phyloP scores from a whole-genome alignment of 1,140 invertebrate species.

The Drosophila sp. region DNA sequence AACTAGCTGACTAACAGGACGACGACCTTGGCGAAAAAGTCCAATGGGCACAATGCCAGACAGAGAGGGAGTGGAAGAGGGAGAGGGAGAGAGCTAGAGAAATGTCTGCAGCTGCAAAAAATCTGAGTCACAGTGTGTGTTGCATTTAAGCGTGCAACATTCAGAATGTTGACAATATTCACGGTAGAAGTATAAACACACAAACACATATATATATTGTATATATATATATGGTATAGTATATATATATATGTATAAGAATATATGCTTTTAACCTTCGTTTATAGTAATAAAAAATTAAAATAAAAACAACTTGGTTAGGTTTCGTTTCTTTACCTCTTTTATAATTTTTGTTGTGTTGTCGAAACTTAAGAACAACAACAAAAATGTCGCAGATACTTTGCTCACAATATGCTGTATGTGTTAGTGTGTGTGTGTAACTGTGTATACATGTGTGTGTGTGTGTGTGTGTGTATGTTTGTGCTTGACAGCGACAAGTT shows the following conservation, averaged over 20 bases:
- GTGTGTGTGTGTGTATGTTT: conserved; percentile 31
- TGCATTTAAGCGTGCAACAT: conserved; percentile 18
- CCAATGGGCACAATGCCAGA: conserved; percentile 33
- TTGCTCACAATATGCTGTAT: conserved; percentile 15
- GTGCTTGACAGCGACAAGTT: conserved; percentile 61
- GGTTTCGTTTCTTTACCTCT: not conserved
- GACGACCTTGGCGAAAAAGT: conserved; percentile 68
- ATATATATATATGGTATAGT: too few relatives aligned
- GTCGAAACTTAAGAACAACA: conserved; percentile 35
- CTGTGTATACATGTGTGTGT: conserved; percentile 14
- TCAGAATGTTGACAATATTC: conserved; percentile 22
- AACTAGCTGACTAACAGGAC: conserved; percentile 61
- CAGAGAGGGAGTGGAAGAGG: not conserved
- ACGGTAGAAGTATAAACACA: conserved; percentile 4
- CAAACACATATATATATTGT: not conserved
- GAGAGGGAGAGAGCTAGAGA: not conserved
- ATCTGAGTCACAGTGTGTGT: conserved; percentile 30
- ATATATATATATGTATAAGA: not conserved
- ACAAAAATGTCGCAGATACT: conserved; percentile 45
- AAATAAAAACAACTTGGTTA: not conserved
- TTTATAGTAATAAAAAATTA: conserved; percentile 4
- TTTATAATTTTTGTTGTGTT: conserved; percentile 4
- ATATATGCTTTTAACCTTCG: conserved; percentile 20
- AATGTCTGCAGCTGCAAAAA: conserved; percentile 21
- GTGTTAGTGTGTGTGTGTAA: not conserved